These are phyloP conservation scores for Chlorocebus sabaeus DNA, from an alignment of 2,113 vertebrate species.

Conservation along the genomic window DNA sequence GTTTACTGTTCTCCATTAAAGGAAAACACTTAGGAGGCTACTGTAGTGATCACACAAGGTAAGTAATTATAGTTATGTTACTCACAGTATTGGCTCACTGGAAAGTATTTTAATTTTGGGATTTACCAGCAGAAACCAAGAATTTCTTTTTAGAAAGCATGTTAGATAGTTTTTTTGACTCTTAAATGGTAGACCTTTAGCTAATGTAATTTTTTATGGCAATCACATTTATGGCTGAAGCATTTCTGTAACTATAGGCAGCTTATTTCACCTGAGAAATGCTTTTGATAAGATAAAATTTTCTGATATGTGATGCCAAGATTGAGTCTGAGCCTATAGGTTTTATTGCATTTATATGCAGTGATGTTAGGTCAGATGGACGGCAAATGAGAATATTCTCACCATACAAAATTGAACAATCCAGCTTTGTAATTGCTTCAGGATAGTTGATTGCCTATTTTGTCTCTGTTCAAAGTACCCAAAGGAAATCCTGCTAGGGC, in stretches of 20 bases:
- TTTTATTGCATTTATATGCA: constrained; percentile 69
- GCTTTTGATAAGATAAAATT: constrained; percentile 68
- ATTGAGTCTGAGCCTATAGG: constrained; percentile 52
- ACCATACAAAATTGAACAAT: constrained; percentile 74
- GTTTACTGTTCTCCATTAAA: neutral
- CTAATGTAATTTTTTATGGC: constrained; percentile 39
- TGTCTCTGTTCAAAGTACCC: constrained; percentile 77
- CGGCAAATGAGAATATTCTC: constrained; percentile 72
- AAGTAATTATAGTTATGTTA: constrained; percentile 33
- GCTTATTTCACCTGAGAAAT: constrained; percentile 69
- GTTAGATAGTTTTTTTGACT: constrained; percentile 31
- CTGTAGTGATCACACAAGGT: neutral
- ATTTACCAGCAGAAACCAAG: neutral
- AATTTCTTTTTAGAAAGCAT: constrained; percentile 42
- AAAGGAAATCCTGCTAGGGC: constrained; percentile 76
- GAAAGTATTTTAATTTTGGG: constrained; percentile 51
- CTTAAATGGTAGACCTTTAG: constrained; percentile 45
- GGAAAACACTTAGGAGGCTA: neutral
- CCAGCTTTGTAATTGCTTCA: constrained; percentile 75
- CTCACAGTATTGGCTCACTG: neutral
- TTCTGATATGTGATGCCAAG: constrained; percentile 56
- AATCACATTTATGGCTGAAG: constrained; percentile 56
- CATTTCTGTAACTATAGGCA: constrained; percentile 45
- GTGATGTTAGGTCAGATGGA: constrained; percentile 63
- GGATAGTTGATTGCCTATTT: constrained; percentile 73